Conservation (phyloP, 2,797 vertebrate genomes). For the Tolypeutes matacus region DNA sequence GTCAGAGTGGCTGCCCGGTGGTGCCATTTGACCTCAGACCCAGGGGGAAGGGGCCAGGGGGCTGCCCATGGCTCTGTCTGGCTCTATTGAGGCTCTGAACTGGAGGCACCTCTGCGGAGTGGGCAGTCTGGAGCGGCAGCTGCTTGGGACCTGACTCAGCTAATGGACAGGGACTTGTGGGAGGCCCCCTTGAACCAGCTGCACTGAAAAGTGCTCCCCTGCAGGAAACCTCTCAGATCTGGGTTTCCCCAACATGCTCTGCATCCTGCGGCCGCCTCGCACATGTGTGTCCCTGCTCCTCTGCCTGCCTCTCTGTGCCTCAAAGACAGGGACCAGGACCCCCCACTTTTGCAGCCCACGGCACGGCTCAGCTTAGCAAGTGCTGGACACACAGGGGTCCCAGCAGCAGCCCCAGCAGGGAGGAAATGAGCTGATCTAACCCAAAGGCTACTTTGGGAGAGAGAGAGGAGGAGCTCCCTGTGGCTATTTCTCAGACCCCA, state of each 20-base stretch:
- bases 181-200: too few relatives aligned
- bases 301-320: neutral
- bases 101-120: neutral
- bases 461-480: neutral
- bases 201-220: too few relatives aligned
- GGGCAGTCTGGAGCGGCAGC: neutral
- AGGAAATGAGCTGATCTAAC: rapidly evolving
- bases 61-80: neutral
- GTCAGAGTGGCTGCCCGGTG: rapidly evolving
- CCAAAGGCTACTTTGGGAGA: neutral
- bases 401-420: neutral
- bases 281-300: neutral
- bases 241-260: neutral
- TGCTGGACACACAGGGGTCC: neutral
- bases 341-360: neutral
- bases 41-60: rapidly evolving
- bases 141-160: too few relatives aligned
- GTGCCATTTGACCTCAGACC: neutral
- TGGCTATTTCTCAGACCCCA: neutral
- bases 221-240: neutral
- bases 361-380: neutral
- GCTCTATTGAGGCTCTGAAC: neutral
- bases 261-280: too few relatives aligned
- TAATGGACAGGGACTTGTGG: too few relatives aligned
- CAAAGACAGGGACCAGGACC: too few relatives aligned